A percentile compares a stretch with the other conserved stretches of the same genome.
Evolutionary conservation across 2,888 invertebrate species (phyloP).

Genomic region (Hetaerina titia): DNA sequence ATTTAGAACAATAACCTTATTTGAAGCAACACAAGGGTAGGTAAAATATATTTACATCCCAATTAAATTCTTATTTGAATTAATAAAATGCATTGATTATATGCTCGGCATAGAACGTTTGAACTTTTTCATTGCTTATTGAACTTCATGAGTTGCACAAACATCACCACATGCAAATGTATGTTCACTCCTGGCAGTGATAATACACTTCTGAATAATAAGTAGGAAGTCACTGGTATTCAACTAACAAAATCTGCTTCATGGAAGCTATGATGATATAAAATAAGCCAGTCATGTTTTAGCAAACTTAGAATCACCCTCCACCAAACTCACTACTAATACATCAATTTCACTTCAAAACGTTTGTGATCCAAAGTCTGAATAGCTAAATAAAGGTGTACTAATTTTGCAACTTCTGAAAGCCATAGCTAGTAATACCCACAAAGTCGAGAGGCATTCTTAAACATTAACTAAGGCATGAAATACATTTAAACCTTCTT

Average conservation of each 20-base stretch:
- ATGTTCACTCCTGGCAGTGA: slow-evolving; percentile 64
- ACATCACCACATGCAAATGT: slow-evolving; percentile 52
- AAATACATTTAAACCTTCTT: slow-evolving; percentile 39
- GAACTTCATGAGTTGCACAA: slow-evolving; percentile 52
- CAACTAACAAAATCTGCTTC: slow-evolving; percentile 65
- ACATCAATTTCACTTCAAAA: slow-evolving; percentile 51
- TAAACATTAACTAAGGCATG: slow-evolving; percentile 42
- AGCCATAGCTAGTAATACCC: slow-evolving; percentile 42
- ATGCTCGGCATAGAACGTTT: slow-evolving; percentile 58
- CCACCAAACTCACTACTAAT: slow-evolving; percentile 49
- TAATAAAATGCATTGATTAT: slow-evolving; percentile 67
- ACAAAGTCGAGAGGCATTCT: slow-evolving; percentile 25
- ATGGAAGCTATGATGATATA: slow-evolving; percentile 61
- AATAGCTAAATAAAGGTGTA: slow-evolving; percentile 41
- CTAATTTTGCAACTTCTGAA: slow-evolving; percentile 56
- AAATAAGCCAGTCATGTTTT: slow-evolving; percentile 66
- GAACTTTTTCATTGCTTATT: slow-evolving; percentile 55
- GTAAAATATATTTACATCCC: slow-evolving; percentile 52
- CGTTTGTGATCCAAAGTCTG: background rate
- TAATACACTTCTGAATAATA: slow-evolving; percentile 50
- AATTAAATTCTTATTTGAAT: slow-evolving; percentile 33
- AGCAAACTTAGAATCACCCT: slow-evolving; percentile 64
- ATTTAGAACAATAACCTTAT: slow-evolving; percentile 30
- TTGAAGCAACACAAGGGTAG: slow-evolving; percentile 41
- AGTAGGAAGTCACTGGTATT: slow-evolving; percentile 66